Percentiles rank a stretch among this genome's conserved stretches.
Evolutionary conservation across 2,888 invertebrate genomes (phyloP).

Genomic region (Diarsia brunnea): DNA sequence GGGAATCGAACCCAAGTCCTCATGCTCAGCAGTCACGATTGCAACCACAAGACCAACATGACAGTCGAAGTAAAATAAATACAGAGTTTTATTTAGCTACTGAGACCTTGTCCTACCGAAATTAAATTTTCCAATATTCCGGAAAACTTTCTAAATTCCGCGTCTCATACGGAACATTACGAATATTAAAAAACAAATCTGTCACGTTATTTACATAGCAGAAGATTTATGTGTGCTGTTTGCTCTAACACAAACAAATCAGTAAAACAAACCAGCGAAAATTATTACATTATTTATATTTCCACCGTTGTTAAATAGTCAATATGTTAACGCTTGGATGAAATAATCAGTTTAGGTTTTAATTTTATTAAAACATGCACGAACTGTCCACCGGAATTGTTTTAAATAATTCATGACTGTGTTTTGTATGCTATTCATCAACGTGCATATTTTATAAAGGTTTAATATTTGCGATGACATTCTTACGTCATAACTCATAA

Average conservation of each 20-base stretch:
- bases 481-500: slow-evolving; percentile 27
- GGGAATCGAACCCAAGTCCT: too few relatives aligned
- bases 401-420: slow-evolving; percentile 55
- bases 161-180: not conserved
- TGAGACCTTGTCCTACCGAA: not conserved
- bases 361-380: slow-evolving; percentile 54
- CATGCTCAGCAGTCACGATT: too few relatives aligned
- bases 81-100: not conserved
- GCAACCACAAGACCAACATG: too few relatives aligned
- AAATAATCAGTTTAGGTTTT: slow-evolving; percentile 44
- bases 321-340: slow-evolving; percentile 24
- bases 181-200: slow-evolving; percentile 1
- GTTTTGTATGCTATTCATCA: slow-evolving; percentile 56
- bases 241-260: slow-evolving; percentile 8
- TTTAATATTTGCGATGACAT: slow-evolving; percentile 33
- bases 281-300: slow-evolving; percentile 19
- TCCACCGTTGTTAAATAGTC: slow-evolving; percentile 15
- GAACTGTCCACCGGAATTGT: slow-evolving; percentile 48
- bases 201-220: not conserved
- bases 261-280: slow-evolving; percentile 12
- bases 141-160: slow-evolving; percentile 1
- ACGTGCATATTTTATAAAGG: slow-evolving; percentile 44
- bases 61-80: not conserved
- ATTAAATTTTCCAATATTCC: slow-evolving; percentile 1
- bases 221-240: slow-evolving; percentile 1